Base-by-base conservation (phyloP, 2,888 invertebrate genomes). In the Ischnus inquisitorius region DNA sequence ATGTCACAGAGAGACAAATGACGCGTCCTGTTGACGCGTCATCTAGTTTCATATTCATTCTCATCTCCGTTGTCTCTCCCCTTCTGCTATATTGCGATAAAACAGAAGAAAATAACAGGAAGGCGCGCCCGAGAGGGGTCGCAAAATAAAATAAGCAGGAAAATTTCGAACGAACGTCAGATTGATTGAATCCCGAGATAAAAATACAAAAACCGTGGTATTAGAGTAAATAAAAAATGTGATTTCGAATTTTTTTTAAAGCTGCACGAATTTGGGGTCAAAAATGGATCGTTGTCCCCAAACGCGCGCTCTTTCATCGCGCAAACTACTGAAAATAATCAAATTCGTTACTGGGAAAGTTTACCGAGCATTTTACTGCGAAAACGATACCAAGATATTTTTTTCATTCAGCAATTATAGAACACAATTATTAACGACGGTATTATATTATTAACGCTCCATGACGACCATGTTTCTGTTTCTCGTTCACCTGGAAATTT, bases 1-100 rank as follows among this genome's bases (percentile, higher is more conserved):
- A 85, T 80, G 83, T 79, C 77, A 83, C 79, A 80, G 83, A 85
- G 83, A 79, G 82, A 83, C 79, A 79, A 77, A 80, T 78, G 78
- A 78, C 62, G 72, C 22, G 83, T 67, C 41, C 51, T 46, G 75
- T 41, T 64, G 76, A 83, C 76, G 65, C 54, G 67, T 67, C 76
- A 72, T 79, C 46, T 77, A 72, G 72, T 80, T 83, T 57, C 79
- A 79, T 79, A 85, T 85, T 85, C 79, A 85, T 83, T 85, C 77
- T 79, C 79, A 79, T 83, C 79, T 79, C 57, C 28, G 60, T 28
- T 60, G 60, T 60, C 60, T n/a, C 14, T 25, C 6, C 16, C 6
- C 46, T 34, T 25, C 43, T 76, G 57, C 48, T 57, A 46, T 64
- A 82, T 82, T 68, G 77, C 51, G 60, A 71, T 67, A 72, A 41